These are phyloP conservation scores for Festucalex cinctus DNA, from an alignment of 2,113 vertebrate species.

Conservation along the genomic window DNA sequence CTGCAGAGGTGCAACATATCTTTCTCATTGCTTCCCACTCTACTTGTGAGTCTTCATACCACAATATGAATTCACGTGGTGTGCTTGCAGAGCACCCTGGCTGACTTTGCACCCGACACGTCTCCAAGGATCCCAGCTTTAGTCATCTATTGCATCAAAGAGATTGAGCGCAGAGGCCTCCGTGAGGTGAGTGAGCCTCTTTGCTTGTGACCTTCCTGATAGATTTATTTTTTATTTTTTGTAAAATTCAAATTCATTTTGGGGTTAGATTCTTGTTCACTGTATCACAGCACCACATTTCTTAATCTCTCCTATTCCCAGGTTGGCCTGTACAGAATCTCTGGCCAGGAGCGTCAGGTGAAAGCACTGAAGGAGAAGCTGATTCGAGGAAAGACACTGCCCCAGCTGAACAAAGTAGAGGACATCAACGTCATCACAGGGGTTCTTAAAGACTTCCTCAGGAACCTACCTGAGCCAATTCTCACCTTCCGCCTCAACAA, in stretches of 20 bases:
- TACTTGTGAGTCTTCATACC: background rate
- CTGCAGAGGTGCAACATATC: slow-evolving; percentile 71
- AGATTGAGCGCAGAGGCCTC: slow-evolving; percentile 88
- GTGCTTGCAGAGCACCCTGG: slow-evolving; percentile 75
- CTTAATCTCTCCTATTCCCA: slow-evolving; percentile 41
- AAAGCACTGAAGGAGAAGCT: slow-evolving; percentile 89
- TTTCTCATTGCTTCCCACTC: background rate
- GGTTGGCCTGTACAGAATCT: slow-evolving; percentile 86
- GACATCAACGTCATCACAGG: slow-evolving; percentile 85
- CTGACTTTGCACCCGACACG: slow-evolving; percentile 81
- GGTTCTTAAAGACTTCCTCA: slow-evolving; percentile 88
- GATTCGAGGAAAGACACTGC: slow-evolving; percentile 77
- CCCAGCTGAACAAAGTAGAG: slow-evolving; percentile 83
- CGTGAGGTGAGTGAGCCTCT: slow-evolving; percentile 74
- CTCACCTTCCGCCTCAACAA: slow-evolving; percentile 87
- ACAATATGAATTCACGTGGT: background rate
- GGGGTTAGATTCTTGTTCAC: slow-evolving; percentile 7
- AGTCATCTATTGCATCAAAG: slow-evolving; percentile 86
- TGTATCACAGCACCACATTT: slow-evolving; percentile 16
- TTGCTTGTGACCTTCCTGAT: slow-evolving; percentile 3
- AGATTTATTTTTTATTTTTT: background rate
- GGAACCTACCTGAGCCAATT: slow-evolving; percentile 86
- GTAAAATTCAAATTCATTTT: slow-evolving; percentile 21
- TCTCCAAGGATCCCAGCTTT: slow-evolving; percentile 85
- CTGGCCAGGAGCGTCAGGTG: slow-evolving; percentile 83